Evolutionary conservation across 2,888 invertebrate genomes (phyloP), one percentile per base, ranked within the genome.

Genomic region (Apoda limacodes): DNA sequence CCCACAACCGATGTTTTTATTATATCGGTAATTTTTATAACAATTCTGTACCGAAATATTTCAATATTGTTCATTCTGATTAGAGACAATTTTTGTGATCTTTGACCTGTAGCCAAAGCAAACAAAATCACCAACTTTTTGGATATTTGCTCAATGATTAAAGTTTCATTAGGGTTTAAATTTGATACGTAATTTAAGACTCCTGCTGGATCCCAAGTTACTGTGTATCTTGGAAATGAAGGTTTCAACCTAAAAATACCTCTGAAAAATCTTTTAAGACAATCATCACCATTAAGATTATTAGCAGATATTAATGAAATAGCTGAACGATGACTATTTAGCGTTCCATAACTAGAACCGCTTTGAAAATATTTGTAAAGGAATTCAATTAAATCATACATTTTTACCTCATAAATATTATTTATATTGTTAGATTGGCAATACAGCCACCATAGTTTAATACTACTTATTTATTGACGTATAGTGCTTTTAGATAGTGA

Each of bases 151-250:
- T 10, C 15, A 21, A 22, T 15, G 14, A 10, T 24, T 3, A 32
- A 9, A 1, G 3, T 10, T 5, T 25, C 25, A 21, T 32, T 34
- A 9, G 34, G 37, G 15, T 20, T 25, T 22, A 15, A 25, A 3
- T 22, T 2, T 9, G 20, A 13, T 9, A 34, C 20, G 27, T 27
- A 25, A 25, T 35, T 23, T 13, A 35, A 17, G 3, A 35, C 35
- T n/a, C 14, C 5, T 5, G 13, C 13, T 9, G 37, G 29, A 11
- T 41, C 31, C 40, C 30, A 34, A 1, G 30, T 26, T 4, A 11
- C 11, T 11, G 21, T 39, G 34, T 55, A 59, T 35, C 40, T 52
- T 5, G 55, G 49, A 31, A 28, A 25, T 5, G 37, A 22, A 5
- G 43, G 39, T 15, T 38, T 28, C n/a, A 34, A 13, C 25, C 23